Base-by-base conservation (phyloP, 64 coral and sea anemone genomes). In the Montipora sp. region DNA sequence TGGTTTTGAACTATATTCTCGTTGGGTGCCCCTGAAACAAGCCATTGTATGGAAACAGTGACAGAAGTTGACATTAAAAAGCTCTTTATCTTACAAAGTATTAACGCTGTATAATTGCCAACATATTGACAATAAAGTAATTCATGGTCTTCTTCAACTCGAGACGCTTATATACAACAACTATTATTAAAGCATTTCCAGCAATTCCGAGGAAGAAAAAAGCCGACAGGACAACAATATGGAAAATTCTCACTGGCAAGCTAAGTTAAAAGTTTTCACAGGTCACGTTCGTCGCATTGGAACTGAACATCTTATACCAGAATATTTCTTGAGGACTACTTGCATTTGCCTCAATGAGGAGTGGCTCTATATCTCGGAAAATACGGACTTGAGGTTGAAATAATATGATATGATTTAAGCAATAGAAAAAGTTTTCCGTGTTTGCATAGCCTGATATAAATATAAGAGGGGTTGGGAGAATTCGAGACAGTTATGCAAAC, bases 111-210 rank as follows among this genome's bases (percentile, higher is more conserved):
- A 43, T 20, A 43, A 60, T 13, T 55, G 14, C 23, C 8, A 20
- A 61, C 12, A 60, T 78, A 51, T 78, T 78, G 14, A 78, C 76
- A 19, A 78, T 78, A 7, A 78, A 78, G 76, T 78, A 78, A 16
- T 51, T 78, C 5, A 51, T 50, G 2, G 47, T 78, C 45, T 78
- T 50, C 18, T 13, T 78, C 76, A 78, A 46, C 19, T 78, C 76
- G 4, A 4, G 1, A 47, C 46, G 47, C 46, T 78, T 78, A 49
- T 19, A 51, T 47, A 78, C 76, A 49, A 78, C 46, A 78, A 48
- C 50, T 44, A 78, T 19, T 19, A 51, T 16, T 2, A 2, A 46
- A 78, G 76, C 18, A 77, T 77, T 77, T 19, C 46, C 46, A 50
- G 22, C 76, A 4, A 78, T 1, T 13, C 76, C 13, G 15, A n/a